phyloP scores from a whole-genome alignment of 2,113 vertebrate species.

The Poeciliopsis prolifica region DNA sequence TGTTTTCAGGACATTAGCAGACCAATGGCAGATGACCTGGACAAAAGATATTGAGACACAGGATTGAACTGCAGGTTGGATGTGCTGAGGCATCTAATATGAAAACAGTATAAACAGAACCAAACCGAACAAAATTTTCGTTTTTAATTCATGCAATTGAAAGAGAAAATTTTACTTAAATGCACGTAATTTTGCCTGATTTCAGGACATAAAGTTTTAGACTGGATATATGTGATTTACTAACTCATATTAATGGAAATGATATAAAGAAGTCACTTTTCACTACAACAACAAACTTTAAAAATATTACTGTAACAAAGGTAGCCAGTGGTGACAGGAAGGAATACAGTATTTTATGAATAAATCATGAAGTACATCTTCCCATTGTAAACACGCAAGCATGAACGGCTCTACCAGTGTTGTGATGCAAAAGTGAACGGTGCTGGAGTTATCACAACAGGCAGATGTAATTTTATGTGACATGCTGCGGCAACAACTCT shows the following conservation, averaged over 20 bases:
- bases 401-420: neutral
- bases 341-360: neutral
- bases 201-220: too few species aligned
- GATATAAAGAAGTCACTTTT: neutral
- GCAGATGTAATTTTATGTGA: conserved; percentile 59
- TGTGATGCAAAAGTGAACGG: neutral
- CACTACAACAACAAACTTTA: neutral
- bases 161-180: too few species aligned
- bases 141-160: neutral
- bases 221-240: too few species aligned
- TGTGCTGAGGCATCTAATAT: neutral
- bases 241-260: neutral
- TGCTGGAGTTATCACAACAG: conserved; percentile 8
- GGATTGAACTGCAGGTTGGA: neutral
- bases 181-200: too few species aligned
- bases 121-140: neutral
- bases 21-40: neutral
- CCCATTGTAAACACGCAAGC: neutral
- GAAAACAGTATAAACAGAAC: neutral
- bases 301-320: neutral
- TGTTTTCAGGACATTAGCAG: neutral
- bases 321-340: neutral
- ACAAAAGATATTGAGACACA: neutral
- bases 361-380: neutral
- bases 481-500: conserved; percentile 67